Evolutionary conservation across 2,797 vertebrate genomes (phyloP), one percentile per base, ranked within the genome.

Genomic region (Eupleurogrammus muticus): DNA sequence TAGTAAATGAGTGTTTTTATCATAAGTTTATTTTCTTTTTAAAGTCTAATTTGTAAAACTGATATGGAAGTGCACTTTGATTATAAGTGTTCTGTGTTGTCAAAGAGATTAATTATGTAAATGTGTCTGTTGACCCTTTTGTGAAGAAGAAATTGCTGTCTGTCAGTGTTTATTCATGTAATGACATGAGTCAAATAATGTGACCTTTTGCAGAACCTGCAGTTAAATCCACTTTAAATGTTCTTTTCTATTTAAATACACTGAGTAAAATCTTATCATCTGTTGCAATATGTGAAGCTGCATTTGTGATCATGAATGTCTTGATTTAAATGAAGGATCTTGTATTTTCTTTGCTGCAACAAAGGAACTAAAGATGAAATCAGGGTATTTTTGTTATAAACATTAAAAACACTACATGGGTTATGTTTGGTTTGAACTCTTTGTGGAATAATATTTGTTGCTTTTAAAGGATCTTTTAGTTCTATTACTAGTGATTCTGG

Each of bases 61-160:
- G 12, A 70, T 13, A 53, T 47, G 61, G 2, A 80, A 66, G 62
- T 86, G 75, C 84, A 85, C 83, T 81, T 86, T 82, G 51, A 77
- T 50, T 69, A 19, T 1, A 77, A 56, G 61, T 75, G 55, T 80
- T 72, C 11, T 20, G 2, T 64, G 24, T 75, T 59, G 52, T 74
- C 52, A 59, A 16, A 66, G 61, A 76, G 47, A 70, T 72, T n/a
- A 51, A 62, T 50, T 46, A n/a, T 70, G 66, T 79, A 56, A 23
- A 75, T 59, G 49, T 42, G 47, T 70, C 52, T 55, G 8, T 58
- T 9, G 2, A 50, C 23, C 42, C 48, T 9, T 76, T 50, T 58
- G 70, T 77, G 64, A 50, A 54, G 49, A 52, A 51, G 6, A 64
- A 53, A 46, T 63, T 32, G 7, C n/a, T n/a, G 19, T 66, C 23